Conservation (phyloP, 2,888 invertebrate species). For the Machimus rusticus region DNA sequence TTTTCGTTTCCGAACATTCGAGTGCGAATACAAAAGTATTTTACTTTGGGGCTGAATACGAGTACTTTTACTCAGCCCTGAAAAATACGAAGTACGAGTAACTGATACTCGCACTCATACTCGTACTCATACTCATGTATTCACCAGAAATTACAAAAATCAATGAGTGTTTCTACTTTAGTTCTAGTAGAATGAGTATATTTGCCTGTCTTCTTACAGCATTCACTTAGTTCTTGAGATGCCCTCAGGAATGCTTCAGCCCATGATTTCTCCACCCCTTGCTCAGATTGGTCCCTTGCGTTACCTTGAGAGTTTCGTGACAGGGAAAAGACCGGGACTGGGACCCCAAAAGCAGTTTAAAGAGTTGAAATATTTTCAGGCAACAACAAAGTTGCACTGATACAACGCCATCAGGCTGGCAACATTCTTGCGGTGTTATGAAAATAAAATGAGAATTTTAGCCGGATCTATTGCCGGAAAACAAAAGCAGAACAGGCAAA, state of each 20-base stretch:
- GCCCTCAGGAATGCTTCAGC: not conserved
- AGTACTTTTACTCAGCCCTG: too few species aligned
- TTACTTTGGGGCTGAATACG: too few species aligned
- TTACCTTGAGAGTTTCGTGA: not conserved
- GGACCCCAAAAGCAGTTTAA: not conserved
- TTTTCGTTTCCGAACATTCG: too few species aligned
- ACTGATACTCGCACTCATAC: too few species aligned
- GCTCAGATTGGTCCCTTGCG: not conserved
- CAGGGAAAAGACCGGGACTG: not conserved
- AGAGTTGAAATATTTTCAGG: not conserved
- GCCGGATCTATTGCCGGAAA: not conserved
- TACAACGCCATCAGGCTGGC: not conserved
- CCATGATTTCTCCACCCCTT: not conserved
- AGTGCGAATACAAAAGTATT: too few species aligned
- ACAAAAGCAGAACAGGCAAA: not conserved
- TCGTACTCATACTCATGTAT: too few species aligned
- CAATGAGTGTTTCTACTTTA: too few species aligned
- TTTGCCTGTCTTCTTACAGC: not conserved
- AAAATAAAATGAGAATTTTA: slow-evolving; percentile 8
- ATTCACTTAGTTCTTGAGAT: not conserved
- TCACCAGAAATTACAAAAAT: too few species aligned
- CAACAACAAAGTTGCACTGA: not conserved
- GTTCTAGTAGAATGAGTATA: not conserved
- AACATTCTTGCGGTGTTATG: slow-evolving; percentile 5
- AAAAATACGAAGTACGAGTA: too few species aligned